A percentile compares a stretch with the other conserved stretches of the same genome.
Evolutionary conservation across 2,797 vertebrate species (phyloP).

Genomic region (Cyclura pinguis): DNA sequence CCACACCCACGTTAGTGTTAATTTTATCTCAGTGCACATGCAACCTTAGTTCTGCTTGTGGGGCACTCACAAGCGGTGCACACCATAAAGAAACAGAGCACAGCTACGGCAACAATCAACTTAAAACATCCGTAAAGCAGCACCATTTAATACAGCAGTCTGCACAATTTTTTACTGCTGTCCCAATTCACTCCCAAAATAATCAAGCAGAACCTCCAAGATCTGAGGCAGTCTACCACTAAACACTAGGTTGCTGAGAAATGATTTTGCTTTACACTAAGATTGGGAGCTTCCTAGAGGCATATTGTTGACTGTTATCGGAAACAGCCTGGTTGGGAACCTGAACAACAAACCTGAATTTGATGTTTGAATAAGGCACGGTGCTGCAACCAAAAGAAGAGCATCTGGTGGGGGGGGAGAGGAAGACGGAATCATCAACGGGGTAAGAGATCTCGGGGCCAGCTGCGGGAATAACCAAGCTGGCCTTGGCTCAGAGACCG

Average conservation of each 20-base stretch:
- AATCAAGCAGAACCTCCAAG: not conserved
- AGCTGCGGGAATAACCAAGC: rapidly evolving
- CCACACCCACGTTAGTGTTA: no score
- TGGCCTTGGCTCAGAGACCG: rapidly evolving
- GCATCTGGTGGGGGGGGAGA: not conserved
- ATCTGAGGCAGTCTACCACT: not conserved
- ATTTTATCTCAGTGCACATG: not conserved
- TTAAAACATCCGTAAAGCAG: not conserved
- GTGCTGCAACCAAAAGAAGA: not conserved
- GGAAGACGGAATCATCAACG: not conserved
- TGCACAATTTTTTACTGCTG: no score
- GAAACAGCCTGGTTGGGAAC: not conserved
- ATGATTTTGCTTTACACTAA: not conserved
- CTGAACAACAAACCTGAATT: not conserved
- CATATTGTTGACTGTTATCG: not conserved
- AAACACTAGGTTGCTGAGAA: not conserved
- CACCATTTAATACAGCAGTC: not conserved
- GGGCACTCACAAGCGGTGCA: not conserved
- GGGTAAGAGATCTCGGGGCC: not conserved
- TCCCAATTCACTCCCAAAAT: no score
- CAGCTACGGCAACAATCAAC: not conserved
- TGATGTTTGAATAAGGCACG: not conserved
- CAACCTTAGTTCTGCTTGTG: not conserved
- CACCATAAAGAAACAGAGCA: not conserved
- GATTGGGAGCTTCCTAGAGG: not conserved